Evolutionary conservation across 2,113 vertebrate genomes (phyloP), one percentile per base, ranked within the genome.

Genomic region (Elephantulus edwardii): DNA sequence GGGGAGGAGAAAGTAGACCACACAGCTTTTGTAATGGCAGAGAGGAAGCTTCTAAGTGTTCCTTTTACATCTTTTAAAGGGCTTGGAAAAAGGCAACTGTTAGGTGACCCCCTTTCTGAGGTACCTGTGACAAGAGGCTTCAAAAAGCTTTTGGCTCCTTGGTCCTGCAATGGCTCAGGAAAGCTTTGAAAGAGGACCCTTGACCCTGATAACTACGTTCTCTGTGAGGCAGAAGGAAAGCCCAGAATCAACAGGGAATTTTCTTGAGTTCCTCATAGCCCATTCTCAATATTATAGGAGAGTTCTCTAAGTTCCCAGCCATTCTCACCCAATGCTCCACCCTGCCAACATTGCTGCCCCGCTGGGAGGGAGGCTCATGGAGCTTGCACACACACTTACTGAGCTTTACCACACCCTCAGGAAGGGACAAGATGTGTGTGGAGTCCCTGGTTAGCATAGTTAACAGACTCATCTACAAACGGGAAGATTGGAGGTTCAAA

Each of bases 241-340:
- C 6, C 40, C 14, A 22, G 44, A 30, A 17, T 26, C 74, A 24
- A 6, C 11, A n/a, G 16, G 20, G 13, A 81, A 22, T n/a, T 33
- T 20, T 19, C 60, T 26, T 3, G 7, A 38, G 3, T 28, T 20
- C 33, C 16, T 8, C 3, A 28, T 1, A 38, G 83, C 30, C 22
- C 42, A 7, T 24, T 26, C 56, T 74, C 56, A 20, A 74, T 44
- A 24, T 54, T 20, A 35, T 17, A 66, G 64, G 20, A 35, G 4
- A 33, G 20, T 35, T 42, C 35, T 22, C 20, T 2, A 10, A 68
- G 8, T n/a, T 50, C 26, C 3, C 13, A 17, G 22, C 10, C 16
- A 3, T 22, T 26, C 26, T 33, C 26, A 56, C 13, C 52, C 6
- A 0, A 2, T 2, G 2, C 7, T n/a, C 12, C 40, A 35, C 11